Evolutionary conservation across 2,113 vertebrate species (phyloP).

Genomic region (Colossoma macropomum): DNA sequence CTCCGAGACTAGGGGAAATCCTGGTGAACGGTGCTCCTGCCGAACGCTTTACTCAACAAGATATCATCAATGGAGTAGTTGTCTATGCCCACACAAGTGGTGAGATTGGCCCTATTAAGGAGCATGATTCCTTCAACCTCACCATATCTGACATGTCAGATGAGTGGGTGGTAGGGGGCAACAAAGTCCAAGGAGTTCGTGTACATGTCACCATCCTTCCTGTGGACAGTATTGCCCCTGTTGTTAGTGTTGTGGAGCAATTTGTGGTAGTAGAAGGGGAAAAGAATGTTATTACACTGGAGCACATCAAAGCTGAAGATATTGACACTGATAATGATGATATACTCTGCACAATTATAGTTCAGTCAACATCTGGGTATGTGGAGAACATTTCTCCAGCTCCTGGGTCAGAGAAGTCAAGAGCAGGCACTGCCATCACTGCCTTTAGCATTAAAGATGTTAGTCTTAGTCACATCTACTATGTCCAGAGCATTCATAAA

Average conservation of each 20-base stretch:
- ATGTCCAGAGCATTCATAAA: conserved; percentile 93
- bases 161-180: conserved; percentile 87
- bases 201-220: conserved; percentile 93
- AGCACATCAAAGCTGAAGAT: conserved; percentile 85
- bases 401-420: conserved; percentile 94
- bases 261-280: conserved; percentile 81
- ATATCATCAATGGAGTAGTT: conserved; percentile 90
- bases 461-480: conserved; percentile 86
- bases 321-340: conserved; percentile 86
- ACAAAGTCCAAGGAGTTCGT: conserved; percentile 83
- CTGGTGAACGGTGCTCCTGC: conserved; percentile 83
- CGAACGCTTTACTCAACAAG: conserved; percentile 88
- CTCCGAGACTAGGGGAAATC: conserved; percentile 84
- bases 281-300: conserved; percentile 80
- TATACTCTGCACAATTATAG: conserved; percentile 90
- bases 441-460: conserved; percentile 93
- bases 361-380: conserved; percentile 89
- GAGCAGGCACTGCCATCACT: conserved; percentile 89
- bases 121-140: conserved; percentile 89
- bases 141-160: conserved; percentile 89
- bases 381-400: conserved; percentile 94
- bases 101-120: conserved; percentile 87
- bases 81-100: conserved; percentile 89
- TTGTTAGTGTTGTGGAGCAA: conserved; percentile 72
- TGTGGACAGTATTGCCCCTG: conserved; percentile 84